Base-by-base conservation (phyloP, 2,113 vertebrate genomes). In the Phocoena phocoena region DNA sequence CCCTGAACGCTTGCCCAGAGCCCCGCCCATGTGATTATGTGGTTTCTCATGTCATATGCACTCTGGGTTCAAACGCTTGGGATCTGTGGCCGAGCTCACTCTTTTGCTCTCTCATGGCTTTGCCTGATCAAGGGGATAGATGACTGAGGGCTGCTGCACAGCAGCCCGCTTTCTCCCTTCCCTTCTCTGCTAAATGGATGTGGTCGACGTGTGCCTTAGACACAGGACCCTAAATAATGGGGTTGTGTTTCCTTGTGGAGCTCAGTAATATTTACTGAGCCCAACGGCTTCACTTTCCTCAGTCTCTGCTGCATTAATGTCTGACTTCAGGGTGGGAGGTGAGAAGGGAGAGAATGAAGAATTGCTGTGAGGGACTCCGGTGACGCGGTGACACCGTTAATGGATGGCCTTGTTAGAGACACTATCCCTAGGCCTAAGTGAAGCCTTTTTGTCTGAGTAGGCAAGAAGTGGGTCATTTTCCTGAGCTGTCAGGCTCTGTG, bases 381-480 rank as follows among this genome's bases (percentile, higher is more conserved):
- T 41, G 98, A 99, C 98, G 81, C 0, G 95, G 97, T 55, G 98
- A 99, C 98, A 81, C 26, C 25, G 98, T 97, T 98, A 99, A 99
- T 93, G 60, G 98, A 99, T 99, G 98, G 98, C 98, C 98, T 99
- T 98, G 99, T 99, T 99, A 99, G 98, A 98, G 98, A 98, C 97
- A 97, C 97, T 99, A 99, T 98, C 98, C 98, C 95, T 98, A 97
- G 98, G 98, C 98, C 98, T 99, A 98, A 99, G 98, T 98, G 97
- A 98, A 98, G 95, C 97, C 97, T 98, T 98, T 99, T 98, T 98
- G 97, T 98, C 98, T 98, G 98, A 98, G 98, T 98, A 83, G 93
- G 98, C 98, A 98, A 98, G 99, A 99, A 99, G 98, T 98, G 98
- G 98, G 98, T 98, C 98, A 98, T 99, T 99, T 99, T 98, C 98